phyloP scores from a whole-genome alignment of 2,888 invertebrate species.

The Ectobius pallidus region DNA sequence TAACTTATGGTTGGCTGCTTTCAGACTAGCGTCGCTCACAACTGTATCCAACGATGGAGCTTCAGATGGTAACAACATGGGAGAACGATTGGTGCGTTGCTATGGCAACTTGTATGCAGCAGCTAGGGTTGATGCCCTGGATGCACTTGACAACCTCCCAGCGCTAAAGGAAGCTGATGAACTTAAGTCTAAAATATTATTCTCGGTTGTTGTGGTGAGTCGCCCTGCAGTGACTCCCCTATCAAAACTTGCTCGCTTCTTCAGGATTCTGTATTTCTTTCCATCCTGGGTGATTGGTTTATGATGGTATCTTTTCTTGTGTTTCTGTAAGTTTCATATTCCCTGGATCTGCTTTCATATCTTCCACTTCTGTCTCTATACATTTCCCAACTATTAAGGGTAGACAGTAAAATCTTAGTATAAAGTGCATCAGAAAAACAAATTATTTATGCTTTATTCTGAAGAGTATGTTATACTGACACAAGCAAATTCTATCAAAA shows the following conservation, averaged over 20 bases:
- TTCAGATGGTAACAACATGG: neutral
- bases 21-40: conserved; percentile 34
- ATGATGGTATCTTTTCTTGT: neutral
- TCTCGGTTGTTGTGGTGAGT: conserved; percentile 94
- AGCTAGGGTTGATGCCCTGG: conserved; percentile 82
- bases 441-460: too few species aligned
- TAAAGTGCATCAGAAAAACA: too few species aligned
- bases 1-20: conserved; percentile 28
- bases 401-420: too few species aligned
- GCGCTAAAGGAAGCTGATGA: conserved; percentile 84
- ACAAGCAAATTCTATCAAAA: too few species aligned
- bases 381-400: too few species aligned
- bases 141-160: conserved; percentile 81
- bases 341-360: too few species aligned
- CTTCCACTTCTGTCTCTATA: too few species aligned
- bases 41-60: conserved; percentile 14
- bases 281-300: conserved; percentile 13
- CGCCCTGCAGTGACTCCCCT: conserved; percentile 29
- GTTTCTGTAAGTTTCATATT: neutral
- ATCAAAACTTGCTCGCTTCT: conserved; percentile 36
- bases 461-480: too few species aligned
- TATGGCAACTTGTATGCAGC: conserved; percentile 87
- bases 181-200: conserved; percentile 92
- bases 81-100: conserved; percentile 66
- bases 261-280: conserved; percentile 21